Evolutionary conservation across 2,888 invertebrate genomes (phyloP).

Genomic region (Labia minor): DNA sequence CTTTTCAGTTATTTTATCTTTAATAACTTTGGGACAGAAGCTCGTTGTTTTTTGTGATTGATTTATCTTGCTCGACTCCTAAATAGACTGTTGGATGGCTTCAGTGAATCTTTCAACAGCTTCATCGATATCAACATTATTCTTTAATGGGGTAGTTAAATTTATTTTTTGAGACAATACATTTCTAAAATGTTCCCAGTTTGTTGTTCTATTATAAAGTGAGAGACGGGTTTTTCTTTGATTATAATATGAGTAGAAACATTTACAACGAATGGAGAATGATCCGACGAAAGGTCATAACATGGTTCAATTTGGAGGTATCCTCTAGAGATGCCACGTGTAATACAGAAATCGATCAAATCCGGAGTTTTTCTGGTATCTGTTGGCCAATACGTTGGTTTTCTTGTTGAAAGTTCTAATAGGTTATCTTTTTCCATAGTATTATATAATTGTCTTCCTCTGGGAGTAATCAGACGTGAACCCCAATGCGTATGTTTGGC

Average conservation of each 20-base stretch:
- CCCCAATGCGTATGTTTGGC: slow-evolving; percentile 16
- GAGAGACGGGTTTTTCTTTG: too few species aligned
- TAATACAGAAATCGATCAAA: background rate
- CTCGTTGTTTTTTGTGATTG: too few species aligned
- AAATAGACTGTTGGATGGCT: too few species aligned
- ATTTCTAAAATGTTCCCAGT: background rate
- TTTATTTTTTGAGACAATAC: background rate
- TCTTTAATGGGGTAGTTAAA: background rate
- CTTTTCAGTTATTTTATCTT: background rate
- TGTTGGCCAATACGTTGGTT: background rate
- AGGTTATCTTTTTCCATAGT: background rate
- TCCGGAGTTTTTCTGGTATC: background rate
- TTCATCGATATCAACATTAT: too few species aligned
- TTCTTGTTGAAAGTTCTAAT: background rate
- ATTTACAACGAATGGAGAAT: background rate
- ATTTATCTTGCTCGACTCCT: too few species aligned
- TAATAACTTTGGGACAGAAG: too few species aligned
- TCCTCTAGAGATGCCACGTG: background rate
- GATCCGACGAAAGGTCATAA: background rate
- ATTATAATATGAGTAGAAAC: background rate
- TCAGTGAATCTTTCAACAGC: too few species aligned
- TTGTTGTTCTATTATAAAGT: background rate
- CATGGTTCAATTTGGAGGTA: background rate
- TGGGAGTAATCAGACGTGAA: background rate
- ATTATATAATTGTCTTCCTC: background rate